Evolutionary conservation across 2,888 invertebrate species (phyloP).

Genomic region (Agriotes lineatus): DNA sequence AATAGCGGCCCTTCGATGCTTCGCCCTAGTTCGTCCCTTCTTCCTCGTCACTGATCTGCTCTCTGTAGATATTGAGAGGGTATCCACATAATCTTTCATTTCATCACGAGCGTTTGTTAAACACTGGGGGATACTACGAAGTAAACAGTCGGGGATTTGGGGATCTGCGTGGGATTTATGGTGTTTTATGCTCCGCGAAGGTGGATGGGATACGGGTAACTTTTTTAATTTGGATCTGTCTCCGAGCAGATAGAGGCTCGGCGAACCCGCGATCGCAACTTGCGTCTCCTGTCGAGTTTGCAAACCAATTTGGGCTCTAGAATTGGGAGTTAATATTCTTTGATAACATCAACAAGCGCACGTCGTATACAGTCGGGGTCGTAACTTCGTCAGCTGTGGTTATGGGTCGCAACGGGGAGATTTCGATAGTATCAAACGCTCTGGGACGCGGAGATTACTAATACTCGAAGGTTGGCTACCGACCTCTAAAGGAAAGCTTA

Average conservation of each 20-base stretch:
- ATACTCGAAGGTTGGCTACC: slow-evolving; percentile 2
- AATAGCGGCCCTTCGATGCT: slow-evolving; percentile 12
- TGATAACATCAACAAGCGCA: slow-evolving; percentile 7
- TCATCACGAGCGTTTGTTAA: slow-evolving; percentile 27
- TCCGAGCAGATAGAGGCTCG: no score
- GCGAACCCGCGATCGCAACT: no score
- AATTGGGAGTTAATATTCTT: slow-evolving; percentile 2
- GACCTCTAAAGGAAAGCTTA: no score
- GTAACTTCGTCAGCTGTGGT: slow-evolving; percentile 22
- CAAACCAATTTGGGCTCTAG: neutral
- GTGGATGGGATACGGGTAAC: neutral
- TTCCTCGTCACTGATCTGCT: slow-evolving; percentile 12
- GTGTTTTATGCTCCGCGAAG: neutral
- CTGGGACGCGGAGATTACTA: neutral
- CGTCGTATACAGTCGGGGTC: slow-evolving; percentile 1
- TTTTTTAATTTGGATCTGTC: neutral
- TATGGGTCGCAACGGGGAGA: slow-evolving; percentile 1
- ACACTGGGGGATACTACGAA: slow-evolving; percentile 15
- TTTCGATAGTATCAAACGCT: slow-evolving; percentile 1
- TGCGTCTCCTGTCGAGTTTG: no score
- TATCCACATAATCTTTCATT: slow-evolving; percentile 30
- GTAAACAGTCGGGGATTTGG: slow-evolving; percentile 14
- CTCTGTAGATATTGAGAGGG: slow-evolving; percentile 17
- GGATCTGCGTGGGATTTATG: slow-evolving; percentile 10
- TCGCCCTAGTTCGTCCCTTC: slow-evolving; percentile 15